Conservation (phyloP, 37 sponge, comb jelly and placozoan genomes). For the Sycon ciliatum region DNA sequence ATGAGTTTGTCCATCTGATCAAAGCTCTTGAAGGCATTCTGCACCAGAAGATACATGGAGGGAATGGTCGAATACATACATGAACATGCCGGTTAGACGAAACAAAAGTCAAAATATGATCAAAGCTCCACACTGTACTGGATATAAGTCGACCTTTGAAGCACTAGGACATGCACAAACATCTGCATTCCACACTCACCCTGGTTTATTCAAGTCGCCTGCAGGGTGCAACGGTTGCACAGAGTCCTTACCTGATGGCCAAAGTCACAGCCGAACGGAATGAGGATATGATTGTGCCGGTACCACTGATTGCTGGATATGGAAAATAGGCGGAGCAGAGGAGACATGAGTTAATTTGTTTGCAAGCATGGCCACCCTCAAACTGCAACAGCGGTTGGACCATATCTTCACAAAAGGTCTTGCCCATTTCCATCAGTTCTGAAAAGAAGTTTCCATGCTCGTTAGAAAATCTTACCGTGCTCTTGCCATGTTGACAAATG, state of each 20-base stretch:
- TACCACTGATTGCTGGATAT: not conserved
- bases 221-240: too few species aligned
- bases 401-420: not conserved
- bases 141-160: too few species aligned
- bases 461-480: not conserved
- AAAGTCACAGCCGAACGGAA: conserved; percentile 19
- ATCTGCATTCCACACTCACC: too few species aligned
- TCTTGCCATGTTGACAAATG: conserved; percentile 13
- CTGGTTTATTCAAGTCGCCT: too few species aligned
- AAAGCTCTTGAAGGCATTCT: conserved; percentile 12
- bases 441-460: too few species aligned
- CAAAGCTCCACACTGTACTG: too few species aligned
- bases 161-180: too few species aligned
- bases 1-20: conserved; percentile 10
- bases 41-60: not conserved
- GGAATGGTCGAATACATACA: not conserved
- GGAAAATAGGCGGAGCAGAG: too few species aligned
- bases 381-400: not conserved
- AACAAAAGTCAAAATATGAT: too few species aligned
- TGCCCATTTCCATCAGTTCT: too few species aligned
- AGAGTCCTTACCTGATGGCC: not conserved
- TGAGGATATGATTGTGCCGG: conserved; percentile 1
- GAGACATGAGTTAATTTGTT: too few species aligned
- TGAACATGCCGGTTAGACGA: not conserved
- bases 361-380: too few species aligned